Percentiles rank a stretch among this genome's conserved stretches.
Evolutionary conservation across 2,888 invertebrate genomes (phyloP).

Genomic region (Trissolcus brochymenae): DNA sequence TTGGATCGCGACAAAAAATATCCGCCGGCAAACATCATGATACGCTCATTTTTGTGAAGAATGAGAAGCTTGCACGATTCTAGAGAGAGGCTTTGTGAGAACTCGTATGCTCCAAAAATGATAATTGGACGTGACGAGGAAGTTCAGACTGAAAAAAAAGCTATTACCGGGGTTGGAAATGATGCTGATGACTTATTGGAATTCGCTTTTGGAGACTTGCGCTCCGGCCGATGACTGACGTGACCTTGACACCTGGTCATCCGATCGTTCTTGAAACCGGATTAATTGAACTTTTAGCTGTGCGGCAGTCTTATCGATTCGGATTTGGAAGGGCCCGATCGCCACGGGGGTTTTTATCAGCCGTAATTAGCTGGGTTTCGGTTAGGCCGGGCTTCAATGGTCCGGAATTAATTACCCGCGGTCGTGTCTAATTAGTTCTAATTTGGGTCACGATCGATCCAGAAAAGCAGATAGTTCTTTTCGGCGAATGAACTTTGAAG

Average conservation of each 20-base stretch:
- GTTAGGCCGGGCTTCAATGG: slow-evolving; percentile 34
- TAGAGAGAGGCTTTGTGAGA: slow-evolving; percentile 23
- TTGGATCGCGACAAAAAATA: slow-evolving; percentile 39
- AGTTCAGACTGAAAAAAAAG: slow-evolving; percentile 20
- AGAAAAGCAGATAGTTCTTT: slow-evolving; percentile 37
- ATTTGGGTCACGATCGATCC: slow-evolving; percentile 47
- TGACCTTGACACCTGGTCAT: slow-evolving; percentile 24
- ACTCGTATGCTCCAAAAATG: slow-evolving; percentile 31
- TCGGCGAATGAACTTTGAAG: slow-evolving; percentile 28
- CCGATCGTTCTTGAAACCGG: slow-evolving; percentile 25
- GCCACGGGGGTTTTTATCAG: slow-evolving; percentile 19
- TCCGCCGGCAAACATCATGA: slow-evolving; percentile 16
- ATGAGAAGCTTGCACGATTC: slow-evolving; percentile 11
- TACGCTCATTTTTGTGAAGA: slow-evolving; percentile 21
- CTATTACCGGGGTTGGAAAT: slow-evolving; percentile 29
- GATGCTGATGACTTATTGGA: slow-evolving; percentile 44
- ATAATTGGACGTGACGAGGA: slow-evolving; percentile 19
- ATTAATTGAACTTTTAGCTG: slow-evolving; percentile 42
- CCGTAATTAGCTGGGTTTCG: slow-evolving; percentile 43
- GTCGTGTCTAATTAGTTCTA: slow-evolving; percentile 54
- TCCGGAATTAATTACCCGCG: slow-evolving; percentile 44
- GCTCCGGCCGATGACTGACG: slow-evolving; percentile 4
- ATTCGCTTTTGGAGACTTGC: slow-evolving; percentile 31
- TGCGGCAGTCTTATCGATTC: slow-evolving; percentile 25
- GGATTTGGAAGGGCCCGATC: slow-evolving; percentile 35